Conservation (phyloP, 30 jellyfish, hydroid and myxozoan species). For the Haliclystus octoradiatus region DNA sequence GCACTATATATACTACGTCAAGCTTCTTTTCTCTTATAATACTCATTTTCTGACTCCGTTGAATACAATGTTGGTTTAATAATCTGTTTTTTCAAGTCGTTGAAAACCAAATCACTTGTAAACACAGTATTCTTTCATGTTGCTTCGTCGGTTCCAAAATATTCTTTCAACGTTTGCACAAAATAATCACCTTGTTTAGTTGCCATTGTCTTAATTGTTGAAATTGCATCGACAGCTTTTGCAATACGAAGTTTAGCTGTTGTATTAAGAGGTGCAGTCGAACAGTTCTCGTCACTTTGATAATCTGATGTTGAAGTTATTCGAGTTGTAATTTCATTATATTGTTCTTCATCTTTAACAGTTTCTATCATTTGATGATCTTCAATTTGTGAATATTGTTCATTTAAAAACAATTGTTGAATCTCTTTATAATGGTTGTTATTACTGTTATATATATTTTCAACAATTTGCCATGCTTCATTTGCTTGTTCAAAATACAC, state of each 20-base stretch:
- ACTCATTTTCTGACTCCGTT: too few relatives aligned
- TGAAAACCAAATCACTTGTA: too few relatives aligned
- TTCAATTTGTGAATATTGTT: not conserved
- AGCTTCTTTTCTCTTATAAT: too few relatives aligned
- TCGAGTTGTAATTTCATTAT: not conserved
- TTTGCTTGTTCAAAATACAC: not conserved
- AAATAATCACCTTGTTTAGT: not conserved
- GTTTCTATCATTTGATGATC: not conserved
- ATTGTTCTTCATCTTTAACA: not conserved
- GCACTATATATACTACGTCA: too few relatives aligned
- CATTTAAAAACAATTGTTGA: not conserved
- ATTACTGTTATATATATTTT: not conserved
- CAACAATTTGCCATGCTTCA: not conserved
- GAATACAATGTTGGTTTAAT: too few relatives aligned
- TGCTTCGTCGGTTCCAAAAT: not conserved
- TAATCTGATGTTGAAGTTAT: not conserved
- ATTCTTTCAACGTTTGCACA: conserved; percentile 1
- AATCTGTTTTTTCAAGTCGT: too few relatives aligned
- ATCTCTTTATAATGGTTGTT: not conserved
- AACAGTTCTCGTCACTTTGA: not conserved
- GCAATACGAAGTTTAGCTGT: too few relatives aligned
- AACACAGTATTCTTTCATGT: too few relatives aligned
- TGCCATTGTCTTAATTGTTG: not conserved
- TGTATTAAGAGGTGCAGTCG: not conserved
- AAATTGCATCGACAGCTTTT: not conserved